Percentiles rank a stretch among this genome's conserved stretches.
phyloP scores from a whole-genome alignment of 2,113 vertebrate species.

The Psittacara wagleri region DNA sequence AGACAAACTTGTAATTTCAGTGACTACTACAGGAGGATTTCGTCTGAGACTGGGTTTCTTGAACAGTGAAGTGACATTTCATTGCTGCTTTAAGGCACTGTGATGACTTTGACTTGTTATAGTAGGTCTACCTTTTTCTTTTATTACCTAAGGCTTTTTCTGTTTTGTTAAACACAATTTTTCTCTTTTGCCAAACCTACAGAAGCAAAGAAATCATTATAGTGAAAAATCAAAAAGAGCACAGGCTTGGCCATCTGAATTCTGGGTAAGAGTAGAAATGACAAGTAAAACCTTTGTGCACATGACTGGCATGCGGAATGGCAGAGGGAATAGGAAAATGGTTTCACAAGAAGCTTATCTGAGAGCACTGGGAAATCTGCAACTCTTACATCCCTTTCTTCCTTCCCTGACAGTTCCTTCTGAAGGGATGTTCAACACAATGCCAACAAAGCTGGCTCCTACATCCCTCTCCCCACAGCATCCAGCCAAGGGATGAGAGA shows the following conservation, averaged over 20 bases:
- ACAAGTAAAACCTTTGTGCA: neutral
- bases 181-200: conserved; percentile 21
- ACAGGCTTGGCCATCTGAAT: conserved; percentile 40
- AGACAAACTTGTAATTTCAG: neutral
- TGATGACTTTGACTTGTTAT: neutral
- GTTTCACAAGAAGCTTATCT: neutral
- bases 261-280: conserved; percentile 45
- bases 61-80: neutral
- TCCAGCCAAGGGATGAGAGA: neutral
- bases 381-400: neutral
- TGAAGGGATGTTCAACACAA: neutral
- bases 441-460: neutral
- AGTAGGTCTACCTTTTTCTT: neutral
- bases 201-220: conserved; percentile 57
- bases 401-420: neutral
- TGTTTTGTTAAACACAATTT: conserved; percentile 30
- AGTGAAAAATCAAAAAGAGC: conserved; percentile 7
- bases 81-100: neutral
- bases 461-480: neutral
- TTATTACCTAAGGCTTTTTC: neutral
- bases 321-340: neutral
- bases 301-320: neutral
- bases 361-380: neutral
- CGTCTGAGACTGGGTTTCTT: neutral
- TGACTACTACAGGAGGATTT: neutral